phyloP scores from a whole-genome alignment of 2,113 vertebrate species.

The Boulengeromyrus knoepffleri region DNA sequence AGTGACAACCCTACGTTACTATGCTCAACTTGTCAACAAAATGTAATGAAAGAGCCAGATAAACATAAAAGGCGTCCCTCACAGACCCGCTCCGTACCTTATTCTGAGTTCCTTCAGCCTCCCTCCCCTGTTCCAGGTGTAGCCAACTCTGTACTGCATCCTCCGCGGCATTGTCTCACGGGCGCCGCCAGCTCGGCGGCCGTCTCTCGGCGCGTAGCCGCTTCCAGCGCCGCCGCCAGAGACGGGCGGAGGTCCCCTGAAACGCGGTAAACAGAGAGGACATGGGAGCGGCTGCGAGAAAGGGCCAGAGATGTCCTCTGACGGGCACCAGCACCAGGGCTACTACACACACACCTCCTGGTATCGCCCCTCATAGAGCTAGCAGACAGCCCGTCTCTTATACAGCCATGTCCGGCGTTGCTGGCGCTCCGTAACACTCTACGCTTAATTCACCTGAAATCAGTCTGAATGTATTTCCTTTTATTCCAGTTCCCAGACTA shows the following conservation, averaged over 20 bases:
- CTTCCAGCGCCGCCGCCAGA: neutral
- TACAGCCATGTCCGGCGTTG: neutral
- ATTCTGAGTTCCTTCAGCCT: constrained; percentile 65
- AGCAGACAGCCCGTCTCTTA: neutral
- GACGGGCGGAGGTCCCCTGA: neutral
- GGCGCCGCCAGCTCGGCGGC: neutral
- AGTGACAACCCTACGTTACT: neutral
- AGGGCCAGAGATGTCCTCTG: neutral
- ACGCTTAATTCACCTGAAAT: neutral
- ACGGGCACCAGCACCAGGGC: neutral
- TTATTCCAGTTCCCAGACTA: neutral
- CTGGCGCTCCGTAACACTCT: neutral
- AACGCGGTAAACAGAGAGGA: neutral
- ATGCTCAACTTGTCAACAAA: neutral
- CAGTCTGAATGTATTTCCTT: neutral
- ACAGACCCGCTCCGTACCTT: constrained; percentile 52
- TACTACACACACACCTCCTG: neutral
- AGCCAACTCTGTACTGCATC: constrained; percentile 37
- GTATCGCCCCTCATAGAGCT: neutral
- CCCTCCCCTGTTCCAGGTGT: constrained; percentile 56
- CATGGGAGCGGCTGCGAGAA: neutral
- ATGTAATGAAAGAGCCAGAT: neutral
- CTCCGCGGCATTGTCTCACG: constrained; percentile 11
- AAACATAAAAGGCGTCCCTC: neutral
- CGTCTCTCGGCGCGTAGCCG: neutral